Evolutionary conservation across 2,888 invertebrate species (phyloP).

Genomic region (Hypsopygia costalis): DNA sequence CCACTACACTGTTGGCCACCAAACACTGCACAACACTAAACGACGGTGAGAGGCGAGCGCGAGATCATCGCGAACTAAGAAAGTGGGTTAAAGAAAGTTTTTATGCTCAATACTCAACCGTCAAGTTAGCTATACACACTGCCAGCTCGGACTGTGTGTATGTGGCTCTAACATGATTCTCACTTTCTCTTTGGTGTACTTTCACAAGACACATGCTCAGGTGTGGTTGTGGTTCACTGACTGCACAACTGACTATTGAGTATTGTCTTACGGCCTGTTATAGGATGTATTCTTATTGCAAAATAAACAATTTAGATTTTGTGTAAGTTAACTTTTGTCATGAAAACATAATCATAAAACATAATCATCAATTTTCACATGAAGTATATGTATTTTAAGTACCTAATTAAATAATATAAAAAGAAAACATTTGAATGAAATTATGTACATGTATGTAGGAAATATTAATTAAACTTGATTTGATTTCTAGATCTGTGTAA

Average conservation of each 20-base stretch:
- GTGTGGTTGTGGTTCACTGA: constrained; percentile 69
- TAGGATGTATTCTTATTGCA: too few relatives aligned
- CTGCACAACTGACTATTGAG: constrained; percentile 43
- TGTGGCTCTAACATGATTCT: constrained; percentile 60
- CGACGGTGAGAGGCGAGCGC: constrained; percentile 60
- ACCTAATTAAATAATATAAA: too few relatives aligned
- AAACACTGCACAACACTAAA: constrained; percentile 65
- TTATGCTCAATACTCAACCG: constrained; percentile 59
- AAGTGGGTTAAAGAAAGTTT: constrained; percentile 81
- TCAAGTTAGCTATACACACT: constrained; percentile 61
- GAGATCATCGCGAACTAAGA: constrained; percentile 64
- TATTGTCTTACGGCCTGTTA: constrained; percentile 23
- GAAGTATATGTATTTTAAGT: too few relatives aligned
- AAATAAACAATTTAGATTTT: too few relatives aligned
- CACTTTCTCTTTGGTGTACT: constrained; percentile 78
- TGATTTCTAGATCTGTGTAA: too few relatives aligned
- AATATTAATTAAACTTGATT: too few relatives aligned
- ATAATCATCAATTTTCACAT: too few relatives aligned
- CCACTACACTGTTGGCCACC: constrained; percentile 35
- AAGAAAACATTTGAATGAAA: too few relatives aligned
- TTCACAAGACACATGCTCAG: constrained; percentile 64
- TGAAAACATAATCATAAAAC: too few relatives aligned
- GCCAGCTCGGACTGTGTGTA: constrained; percentile 38
- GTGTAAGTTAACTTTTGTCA: too few relatives aligned
- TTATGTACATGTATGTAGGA: too few relatives aligned